Conservation (phyloP, 2,888 invertebrate species). For the Rhimphoctona megacephalus region DNA sequence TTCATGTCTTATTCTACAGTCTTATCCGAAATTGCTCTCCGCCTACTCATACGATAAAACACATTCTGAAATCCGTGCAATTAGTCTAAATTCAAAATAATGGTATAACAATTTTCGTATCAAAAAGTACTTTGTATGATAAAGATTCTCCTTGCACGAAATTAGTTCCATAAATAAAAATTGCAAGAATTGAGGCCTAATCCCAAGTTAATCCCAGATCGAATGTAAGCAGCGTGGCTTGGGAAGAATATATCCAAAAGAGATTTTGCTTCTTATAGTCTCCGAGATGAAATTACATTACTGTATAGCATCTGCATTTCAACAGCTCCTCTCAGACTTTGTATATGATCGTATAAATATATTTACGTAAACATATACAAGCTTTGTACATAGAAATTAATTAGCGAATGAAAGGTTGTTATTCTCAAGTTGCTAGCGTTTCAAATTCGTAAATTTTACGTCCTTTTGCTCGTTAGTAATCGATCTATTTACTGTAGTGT, state of each 20-base stretch:
- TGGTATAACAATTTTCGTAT: neutral
- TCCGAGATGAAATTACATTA: conserved; percentile 48
- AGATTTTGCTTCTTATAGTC: conserved; percentile 57
- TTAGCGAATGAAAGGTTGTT: neutral
- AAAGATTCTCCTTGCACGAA: neutral
- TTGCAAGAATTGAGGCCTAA: conserved; percentile 43
- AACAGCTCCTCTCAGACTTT: conserved; percentile 3
- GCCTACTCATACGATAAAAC: conserved; percentile 38
- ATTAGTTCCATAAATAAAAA: neutral
- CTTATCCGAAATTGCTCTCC: conserved; percentile 68
- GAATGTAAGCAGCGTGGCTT: conserved; percentile 48
- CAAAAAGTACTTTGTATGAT: neutral
- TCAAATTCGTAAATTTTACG: neutral
- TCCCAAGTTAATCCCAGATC: conserved; percentile 73
- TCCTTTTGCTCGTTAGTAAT: neutral
- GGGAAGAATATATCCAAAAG: conserved; percentile 22
- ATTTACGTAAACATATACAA: neutral
- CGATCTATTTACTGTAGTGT: conserved; percentile 19
- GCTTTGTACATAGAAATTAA: neutral
- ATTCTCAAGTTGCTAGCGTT: neutral
- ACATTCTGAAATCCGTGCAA: neutral
- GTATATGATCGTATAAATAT: neutral
- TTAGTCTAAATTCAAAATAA: conserved; percentile 10
- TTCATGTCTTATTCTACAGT: conserved; percentile 63
- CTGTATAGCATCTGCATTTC: conserved; percentile 48